Evolutionary conservation across 2,113 vertebrate genomes (phyloP).

Genomic region (Pachypanchax playfairii): DNA sequence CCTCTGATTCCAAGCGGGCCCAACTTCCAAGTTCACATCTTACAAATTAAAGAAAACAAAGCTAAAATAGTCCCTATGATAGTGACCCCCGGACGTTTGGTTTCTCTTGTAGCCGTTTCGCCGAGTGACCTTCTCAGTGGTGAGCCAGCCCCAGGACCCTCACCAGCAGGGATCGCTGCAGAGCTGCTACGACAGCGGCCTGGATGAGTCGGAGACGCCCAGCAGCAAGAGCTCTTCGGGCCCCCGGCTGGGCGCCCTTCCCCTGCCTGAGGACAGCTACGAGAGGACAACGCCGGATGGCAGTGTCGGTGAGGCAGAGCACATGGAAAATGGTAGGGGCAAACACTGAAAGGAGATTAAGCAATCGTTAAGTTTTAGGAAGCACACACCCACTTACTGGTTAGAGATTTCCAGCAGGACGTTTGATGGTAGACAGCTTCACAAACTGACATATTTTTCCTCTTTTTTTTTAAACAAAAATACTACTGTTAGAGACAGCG

Average conservation of each 20-base stretch:
- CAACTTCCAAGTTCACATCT: conserved; percentile 32
- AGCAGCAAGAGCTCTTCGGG: conserved; percentile 99
- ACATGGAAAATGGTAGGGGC: conserved; percentile 99
- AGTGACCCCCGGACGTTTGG: conserved; percentile 95
- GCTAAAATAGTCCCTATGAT: conserved; percentile 73
- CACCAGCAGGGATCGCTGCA: conserved; percentile 99
- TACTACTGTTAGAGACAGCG: background rate
- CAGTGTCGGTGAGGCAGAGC: conserved; percentile 99
- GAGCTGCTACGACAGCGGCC: conserved; percentile 99
- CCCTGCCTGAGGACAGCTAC: conserved; percentile 99
- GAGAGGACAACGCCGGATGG: conserved; percentile 99
- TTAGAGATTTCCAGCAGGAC: conserved; percentile 32
- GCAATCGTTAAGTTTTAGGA: conserved; percentile 51
- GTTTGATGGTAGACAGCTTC: conserved; percentile 35
- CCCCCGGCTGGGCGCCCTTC: conserved; percentile 97
- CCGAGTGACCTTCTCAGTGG: conserved; percentile 99
- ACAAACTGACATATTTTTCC: conserved; percentile 29
- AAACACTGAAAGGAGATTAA: conserved; percentile 85
- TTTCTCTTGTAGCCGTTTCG: conserved; percentile 99
- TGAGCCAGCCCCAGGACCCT: conserved; percentile 99
- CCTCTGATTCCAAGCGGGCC: conserved; percentile 38
- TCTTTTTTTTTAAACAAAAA: conserved; percentile 10
- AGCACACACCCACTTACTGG: conserved; percentile 62
- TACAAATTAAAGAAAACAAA: conserved; percentile 25
- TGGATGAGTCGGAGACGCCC: conserved; percentile 99